phyloP scores from a whole-genome alignment of 2,113 vertebrate species.

The Ptychochromis oligacanthus region DNA sequence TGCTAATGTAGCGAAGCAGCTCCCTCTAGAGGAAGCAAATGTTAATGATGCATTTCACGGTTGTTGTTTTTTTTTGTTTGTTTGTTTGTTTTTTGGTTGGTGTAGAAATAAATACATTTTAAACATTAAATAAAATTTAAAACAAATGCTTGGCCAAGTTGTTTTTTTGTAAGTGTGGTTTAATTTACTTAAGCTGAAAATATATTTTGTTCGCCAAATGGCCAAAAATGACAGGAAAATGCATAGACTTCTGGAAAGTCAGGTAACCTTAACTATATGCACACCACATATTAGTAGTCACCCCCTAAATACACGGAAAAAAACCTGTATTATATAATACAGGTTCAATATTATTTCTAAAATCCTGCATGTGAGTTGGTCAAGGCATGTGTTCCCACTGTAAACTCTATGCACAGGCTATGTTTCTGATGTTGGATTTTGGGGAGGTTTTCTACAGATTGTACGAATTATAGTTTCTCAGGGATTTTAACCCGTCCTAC shows the following conservation, averaged over 20 bases:
- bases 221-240: background rate
- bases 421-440: background rate
- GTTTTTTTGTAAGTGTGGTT: background rate
- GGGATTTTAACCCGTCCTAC: background rate
- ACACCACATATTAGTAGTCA: background rate
- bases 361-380: background rate
- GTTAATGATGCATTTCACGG: background rate
- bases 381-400: background rate
- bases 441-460: too few species aligned
- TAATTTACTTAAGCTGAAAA: background rate
- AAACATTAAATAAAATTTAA: background rate
- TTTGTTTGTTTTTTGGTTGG: background rate
- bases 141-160: background rate
- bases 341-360: background rate
- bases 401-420: background rate
- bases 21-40: background rate
- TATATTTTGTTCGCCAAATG: background rate
- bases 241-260: background rate
- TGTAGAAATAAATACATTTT: background rate
- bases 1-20: background rate
- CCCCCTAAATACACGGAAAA: background rate
- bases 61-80: background rate
- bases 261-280: background rate
- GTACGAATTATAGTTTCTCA: fast-evolving
- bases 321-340: background rate